Conservation (phyloP, 2,113 vertebrate species). For the Ctenodactylus gundi region DNA sequence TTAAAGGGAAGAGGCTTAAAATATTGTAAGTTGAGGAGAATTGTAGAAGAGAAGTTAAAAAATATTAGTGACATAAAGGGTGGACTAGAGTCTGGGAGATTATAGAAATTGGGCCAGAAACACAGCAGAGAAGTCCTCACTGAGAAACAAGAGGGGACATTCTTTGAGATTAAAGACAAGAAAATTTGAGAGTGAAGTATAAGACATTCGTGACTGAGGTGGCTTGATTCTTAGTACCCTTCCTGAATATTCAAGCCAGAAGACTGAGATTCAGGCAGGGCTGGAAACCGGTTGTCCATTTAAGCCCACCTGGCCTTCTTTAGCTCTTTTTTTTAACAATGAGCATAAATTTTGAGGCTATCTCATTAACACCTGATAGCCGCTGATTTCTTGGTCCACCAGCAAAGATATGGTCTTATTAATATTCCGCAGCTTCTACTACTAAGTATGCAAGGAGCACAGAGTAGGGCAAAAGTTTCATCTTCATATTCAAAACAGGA, state of each 20-base stretch:
- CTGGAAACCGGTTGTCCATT: conserved; percentile 41
- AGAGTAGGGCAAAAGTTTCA: not conserved
- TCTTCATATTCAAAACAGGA: not conserved
- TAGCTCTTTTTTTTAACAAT: conserved; percentile 35
- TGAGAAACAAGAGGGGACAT: too few relatives aligned
- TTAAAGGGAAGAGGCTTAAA: not conserved
- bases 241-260: not conserved
- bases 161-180: not conserved
- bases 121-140: too few relatives aligned
- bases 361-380: conserved; percentile 42
- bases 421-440: not conserved
- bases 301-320: conserved; percentile 44
- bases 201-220: not conserved
- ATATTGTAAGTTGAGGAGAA: not conserved
- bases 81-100: not conserved
- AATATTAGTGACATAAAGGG: not conserved
- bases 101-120: not conserved
- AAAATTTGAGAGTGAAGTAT: not conserved
- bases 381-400: not conserved
- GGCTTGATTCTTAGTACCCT: not conserved
- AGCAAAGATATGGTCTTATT: conserved; percentile 21
- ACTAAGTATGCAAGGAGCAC: conserved; percentile 20
- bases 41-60: not conserved
- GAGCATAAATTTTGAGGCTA: conserved; percentile 45
- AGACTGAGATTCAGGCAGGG: not conserved